Conservation (phyloP, 2,888 invertebrate species). For the Melieria omissa region DNA sequence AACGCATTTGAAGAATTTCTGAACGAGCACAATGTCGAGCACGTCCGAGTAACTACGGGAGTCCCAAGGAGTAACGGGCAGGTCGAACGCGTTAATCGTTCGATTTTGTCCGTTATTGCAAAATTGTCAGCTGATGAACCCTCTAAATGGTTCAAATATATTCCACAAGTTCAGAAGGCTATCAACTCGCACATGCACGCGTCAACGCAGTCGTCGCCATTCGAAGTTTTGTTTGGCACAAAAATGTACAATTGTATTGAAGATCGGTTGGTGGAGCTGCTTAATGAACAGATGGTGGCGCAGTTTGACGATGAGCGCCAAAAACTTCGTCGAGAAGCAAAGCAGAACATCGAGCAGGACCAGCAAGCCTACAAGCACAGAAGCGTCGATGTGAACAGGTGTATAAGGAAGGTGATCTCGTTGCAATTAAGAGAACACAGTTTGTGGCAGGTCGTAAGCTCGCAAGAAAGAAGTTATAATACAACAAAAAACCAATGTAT, state of each 20-base stretch:
- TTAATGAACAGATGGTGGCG: conserved; percentile 18
- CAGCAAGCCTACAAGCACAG: conserved; percentile 35
- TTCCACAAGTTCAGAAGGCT: conserved; percentile 27
- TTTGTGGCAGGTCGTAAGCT: conserved; percentile 43
- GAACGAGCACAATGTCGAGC: neutral
- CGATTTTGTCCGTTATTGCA: conserved; percentile 25
- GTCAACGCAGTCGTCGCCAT: conserved; percentile 30
- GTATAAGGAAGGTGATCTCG: conserved; percentile 38
- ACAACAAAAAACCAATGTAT: too few relatives aligned
- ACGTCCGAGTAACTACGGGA: neutral
- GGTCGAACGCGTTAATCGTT: conserved; percentile 7
- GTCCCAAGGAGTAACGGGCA: neutral
- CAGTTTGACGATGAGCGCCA: conserved; percentile 26
- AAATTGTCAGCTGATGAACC: conserved; percentile 21
- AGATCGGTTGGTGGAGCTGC: conserved; percentile 18
- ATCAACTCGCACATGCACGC: conserved; percentile 28
- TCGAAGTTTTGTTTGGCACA: conserved; percentile 38
- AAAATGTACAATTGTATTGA: conserved; percentile 21
- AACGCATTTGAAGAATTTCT: neutral
- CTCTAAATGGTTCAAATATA: conserved; percentile 37
- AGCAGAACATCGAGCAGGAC: conserved; percentile 31
- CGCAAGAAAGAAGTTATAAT: too few relatives aligned
- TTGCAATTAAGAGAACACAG: conserved; percentile 41
- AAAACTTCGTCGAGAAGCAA: conserved; percentile 27
- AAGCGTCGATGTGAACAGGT: conserved; percentile 31